Conservation (phyloP, 2,113 vertebrate genomes). For the Pimephales promelas region DNA sequence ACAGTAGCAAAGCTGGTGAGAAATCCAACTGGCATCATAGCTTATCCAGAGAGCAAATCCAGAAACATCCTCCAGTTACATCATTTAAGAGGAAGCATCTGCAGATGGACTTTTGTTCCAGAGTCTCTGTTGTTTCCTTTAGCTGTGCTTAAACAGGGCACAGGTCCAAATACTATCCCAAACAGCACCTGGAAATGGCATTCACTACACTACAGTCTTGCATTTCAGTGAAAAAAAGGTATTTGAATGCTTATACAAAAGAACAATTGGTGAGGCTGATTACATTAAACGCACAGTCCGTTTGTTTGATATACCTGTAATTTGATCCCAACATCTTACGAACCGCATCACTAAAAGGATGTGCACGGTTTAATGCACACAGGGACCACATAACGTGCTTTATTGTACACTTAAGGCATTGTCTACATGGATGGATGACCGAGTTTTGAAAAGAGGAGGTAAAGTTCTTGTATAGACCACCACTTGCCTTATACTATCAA, state of each 20-base stretch:
- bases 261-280: slow-evolving; percentile 6
- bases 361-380: slow-evolving; percentile 20
- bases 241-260: slow-evolving; percentile 9
- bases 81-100: slow-evolving; percentile 52
- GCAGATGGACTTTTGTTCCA: slow-evolving; percentile 44
- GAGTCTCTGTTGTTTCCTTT: slow-evolving; percentile 47
- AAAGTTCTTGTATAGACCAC: not conserved
- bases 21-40: not conserved
- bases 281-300: not conserved
- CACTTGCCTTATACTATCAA: not conserved
- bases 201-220: not conserved
- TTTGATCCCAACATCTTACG: slow-evolving; percentile 11
- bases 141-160: slow-evolving; percentile 6
- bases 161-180: not conserved
- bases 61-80: slow-evolving; percentile 41
- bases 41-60: slow-evolving; percentile 21
- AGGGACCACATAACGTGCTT: slow-evolving; percentile 5
- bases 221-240: not conserved
- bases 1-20: slow-evolving; percentile 4
- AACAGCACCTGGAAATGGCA: slow-evolving; percentile 29
- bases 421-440: slow-evolving; percentile 10
- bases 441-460: not conserved
- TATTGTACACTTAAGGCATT: slow-evolving; percentile 30
- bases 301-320: slow-evolving; percentile 5
- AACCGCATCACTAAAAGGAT: slow-evolving; percentile 9